Evolutionary conservation across 2,888 invertebrate species (phyloP), one percentile per base, ranked within the genome.

Genomic region (Mythimna vitellina): DNA sequence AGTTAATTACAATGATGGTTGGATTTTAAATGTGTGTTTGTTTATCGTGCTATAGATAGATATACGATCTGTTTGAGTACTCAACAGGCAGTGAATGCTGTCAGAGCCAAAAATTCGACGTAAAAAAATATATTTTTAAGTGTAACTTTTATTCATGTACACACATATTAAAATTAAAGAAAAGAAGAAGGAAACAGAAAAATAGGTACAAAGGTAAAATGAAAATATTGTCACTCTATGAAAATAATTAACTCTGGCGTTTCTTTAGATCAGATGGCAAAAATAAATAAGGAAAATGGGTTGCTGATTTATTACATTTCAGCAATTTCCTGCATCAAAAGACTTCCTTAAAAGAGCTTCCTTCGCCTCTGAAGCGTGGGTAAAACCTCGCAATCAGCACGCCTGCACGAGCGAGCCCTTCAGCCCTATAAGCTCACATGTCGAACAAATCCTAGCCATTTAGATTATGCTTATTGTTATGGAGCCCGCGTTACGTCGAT

Each of bases 381-480:
- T 65, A 69, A 76, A 29, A 78, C 74, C 77, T 81, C 81, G 76
- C 84, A 86, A 89, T 88, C 88, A 86, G 84, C 83, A 75, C 72
- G 74, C 66, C 79, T 81, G 80, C 82, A 77, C 76, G 83, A 82
- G 76, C 83, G 84, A 81, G 81, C 77, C 83, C 75, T 67, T 70
- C 80, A 70, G 82, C 81, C 70, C 76, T 82, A 75, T 88, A 86
- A 89, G 86, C 87, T 84, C 84, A 83, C 86, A 83, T 88, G 89
- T 89, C 86, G 90, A 89, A 91, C 92, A 91, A 91, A 92, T 90
- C 92, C 88, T 78, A 81, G 85, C 83, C 88, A 88, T 90, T 92
- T 88, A 89, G 90, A 92, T 93, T 91, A 92, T 92, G 90, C 91
- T 90, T 91, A 92, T 92, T 91, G 91, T 90, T 92, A 92, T 90